Evolutionary conservation across 2,113 vertebrate genomes (phyloP).

Genomic region (Genyomyrus donnyi): DNA sequence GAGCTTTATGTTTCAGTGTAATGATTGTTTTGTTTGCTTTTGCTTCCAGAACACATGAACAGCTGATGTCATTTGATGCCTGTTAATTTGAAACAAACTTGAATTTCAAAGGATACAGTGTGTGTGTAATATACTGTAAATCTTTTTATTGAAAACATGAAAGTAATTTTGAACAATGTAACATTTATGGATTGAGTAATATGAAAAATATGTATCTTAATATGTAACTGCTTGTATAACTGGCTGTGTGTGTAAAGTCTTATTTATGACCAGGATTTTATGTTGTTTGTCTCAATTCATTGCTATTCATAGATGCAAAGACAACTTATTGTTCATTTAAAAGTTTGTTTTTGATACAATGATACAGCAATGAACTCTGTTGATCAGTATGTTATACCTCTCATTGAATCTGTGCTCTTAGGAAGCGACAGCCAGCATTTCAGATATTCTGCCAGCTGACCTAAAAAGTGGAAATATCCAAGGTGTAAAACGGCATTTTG

Average conservation of each 20-base stretch:
- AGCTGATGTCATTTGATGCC: not conserved
- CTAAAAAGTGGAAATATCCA: not conserved
- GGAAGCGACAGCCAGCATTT: not conserved
- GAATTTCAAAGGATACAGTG: not conserved
- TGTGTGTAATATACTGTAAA: not conserved
- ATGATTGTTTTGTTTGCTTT: not conserved
- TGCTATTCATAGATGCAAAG: not conserved
- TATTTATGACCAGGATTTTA: slow-evolving; percentile 10
- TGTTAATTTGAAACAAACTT: not conserved
- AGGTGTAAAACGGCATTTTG: not conserved
- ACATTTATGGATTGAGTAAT: not conserved
- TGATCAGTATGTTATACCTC: not conserved
- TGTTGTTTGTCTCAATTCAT: slow-evolving; percentile 4
- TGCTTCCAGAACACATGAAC: not conserved
- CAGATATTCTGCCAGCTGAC: not conserved
- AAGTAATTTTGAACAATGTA: not conserved
- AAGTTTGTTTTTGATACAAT: not conserved
- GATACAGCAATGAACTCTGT: not conserved
- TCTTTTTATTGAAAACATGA: not conserved
- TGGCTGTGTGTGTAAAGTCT: slow-evolving; percentile 3
- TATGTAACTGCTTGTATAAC: not conserved
- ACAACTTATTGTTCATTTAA: not conserved
- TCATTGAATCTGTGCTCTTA: not conserved
- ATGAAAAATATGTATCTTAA: not conserved
- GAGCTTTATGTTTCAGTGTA: not conserved